These are phyloP conservation scores for Pangasius mekongensis DNA, from an alignment of 2,797 vertebrate genomes.

Conservation along the genomic window DNA sequence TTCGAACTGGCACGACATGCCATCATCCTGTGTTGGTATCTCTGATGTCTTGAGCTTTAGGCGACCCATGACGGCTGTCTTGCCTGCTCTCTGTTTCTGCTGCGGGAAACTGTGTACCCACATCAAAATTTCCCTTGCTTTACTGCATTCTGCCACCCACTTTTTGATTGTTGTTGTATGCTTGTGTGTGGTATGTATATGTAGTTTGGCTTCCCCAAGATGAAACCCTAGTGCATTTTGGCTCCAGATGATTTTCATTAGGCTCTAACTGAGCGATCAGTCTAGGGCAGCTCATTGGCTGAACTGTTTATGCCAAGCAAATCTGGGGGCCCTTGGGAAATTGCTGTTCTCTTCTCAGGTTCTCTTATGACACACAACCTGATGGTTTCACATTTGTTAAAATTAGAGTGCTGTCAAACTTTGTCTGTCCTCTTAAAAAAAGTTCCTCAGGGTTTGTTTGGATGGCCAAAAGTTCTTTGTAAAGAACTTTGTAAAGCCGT, in stretches of 20 bases:
- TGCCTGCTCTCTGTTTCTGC: conserved; percentile 5
- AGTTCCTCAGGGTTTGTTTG: background rate
- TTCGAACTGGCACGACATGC: background rate
- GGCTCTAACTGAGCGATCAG: conserved; percentile 30
- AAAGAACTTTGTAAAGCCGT: background rate
- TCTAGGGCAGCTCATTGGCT: conserved; percentile 14
- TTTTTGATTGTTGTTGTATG: conserved; percentile 46
- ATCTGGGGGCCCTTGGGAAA: conserved; percentile 33
- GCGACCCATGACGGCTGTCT: background rate
- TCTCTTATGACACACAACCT: conserved; percentile 3
- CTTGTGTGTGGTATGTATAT: conserved; percentile 34
- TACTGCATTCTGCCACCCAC: conserved; percentile 42
- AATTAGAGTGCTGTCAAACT: background rate
- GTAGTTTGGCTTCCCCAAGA: background rate
- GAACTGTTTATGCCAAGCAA: conserved; percentile 38
- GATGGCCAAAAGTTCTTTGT: background rate
- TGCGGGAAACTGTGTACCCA: conserved; percentile 26
- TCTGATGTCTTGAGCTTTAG: background rate
- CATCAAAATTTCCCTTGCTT: conserved; percentile 44
- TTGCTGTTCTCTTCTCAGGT: background rate
- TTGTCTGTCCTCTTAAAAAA: background rate
- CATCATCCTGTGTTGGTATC: background rate
- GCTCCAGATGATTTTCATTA: conserved; percentile 55
- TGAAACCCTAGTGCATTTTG: conserved; percentile 14
- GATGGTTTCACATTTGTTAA: background rate